These are phyloP conservation scores for Equus przewalskii DNA, from an alignment of 2,113 vertebrate species.

Conservation along the genomic window DNA sequence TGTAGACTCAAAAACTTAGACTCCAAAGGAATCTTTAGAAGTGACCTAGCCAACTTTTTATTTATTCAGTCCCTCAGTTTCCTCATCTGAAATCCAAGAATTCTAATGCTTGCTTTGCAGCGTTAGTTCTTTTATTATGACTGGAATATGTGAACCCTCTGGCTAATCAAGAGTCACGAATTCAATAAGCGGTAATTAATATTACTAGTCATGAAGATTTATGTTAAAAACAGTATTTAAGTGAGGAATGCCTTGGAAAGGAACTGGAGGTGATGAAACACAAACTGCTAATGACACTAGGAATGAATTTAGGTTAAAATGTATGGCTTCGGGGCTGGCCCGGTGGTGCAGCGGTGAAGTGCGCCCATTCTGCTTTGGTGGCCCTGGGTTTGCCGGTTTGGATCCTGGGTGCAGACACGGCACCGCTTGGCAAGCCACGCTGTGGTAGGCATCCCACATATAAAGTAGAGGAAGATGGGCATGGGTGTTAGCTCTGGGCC, in stretches of 20 bases:
- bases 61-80: neutral
- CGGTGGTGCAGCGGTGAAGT: too few species aligned
- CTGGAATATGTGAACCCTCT: neutral
- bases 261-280: neutral
- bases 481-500: too few species aligned
- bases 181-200: neutral
- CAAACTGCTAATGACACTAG: neutral
- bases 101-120: neutral
- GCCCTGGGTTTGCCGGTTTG: too few species aligned
- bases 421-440: too few species aligned
- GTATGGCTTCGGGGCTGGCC: neutral
- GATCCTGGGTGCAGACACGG: too few species aligned
- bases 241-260: neutral
- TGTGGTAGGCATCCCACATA: too few species aligned
- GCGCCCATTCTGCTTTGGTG: too few species aligned
- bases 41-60: neutral
- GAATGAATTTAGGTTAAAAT: constrained; percentile 52
- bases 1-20: neutral
- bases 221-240: neutral
- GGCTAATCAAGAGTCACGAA: neutral
- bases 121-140: neutral
- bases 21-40: neutral
- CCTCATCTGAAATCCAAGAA: neutral
- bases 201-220: neutral
- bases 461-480: too few species aligned